Percentiles rank a stretch among this genome's conserved stretches.
Conservation (phyloP, 2,888 invertebrate species). For the Gnatocerus cornutus region DNA sequence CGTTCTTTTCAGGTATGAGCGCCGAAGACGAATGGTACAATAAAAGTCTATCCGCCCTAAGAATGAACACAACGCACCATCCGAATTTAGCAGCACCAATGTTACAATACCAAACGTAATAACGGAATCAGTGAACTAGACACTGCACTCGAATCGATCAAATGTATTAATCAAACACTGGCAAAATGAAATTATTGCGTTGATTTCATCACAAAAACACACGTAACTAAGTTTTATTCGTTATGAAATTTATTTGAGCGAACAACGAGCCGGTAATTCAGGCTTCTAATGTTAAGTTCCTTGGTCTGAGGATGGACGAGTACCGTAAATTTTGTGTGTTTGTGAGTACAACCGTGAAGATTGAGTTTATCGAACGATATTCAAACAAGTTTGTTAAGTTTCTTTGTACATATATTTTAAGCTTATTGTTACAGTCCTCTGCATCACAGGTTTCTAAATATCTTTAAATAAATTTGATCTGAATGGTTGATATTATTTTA, state of each 20-base stretch:
- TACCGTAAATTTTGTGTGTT: conserved; percentile 46
- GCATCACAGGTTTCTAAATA: conserved; percentile 12
- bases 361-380: conserved; percentile 35
- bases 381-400: conserved; percentile 24
- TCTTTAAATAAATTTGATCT: conserved; percentile 44
- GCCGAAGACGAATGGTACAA: conserved; percentile 99
- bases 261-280: conserved; percentile 52
- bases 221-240: conserved; percentile 30
- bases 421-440: conserved; percentile 30
- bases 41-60: conserved; percentile 95
- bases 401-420: conserved; percentile 36
- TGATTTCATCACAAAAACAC: conserved; percentile 43
- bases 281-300: conserved; percentile 51
- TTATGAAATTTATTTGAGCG: conserved; percentile 43
- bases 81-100: conserved; percentile 96
- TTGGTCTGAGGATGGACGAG: conserved; percentile 31
- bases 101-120: conserved; percentile 98
- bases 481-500: conserved; percentile 51
- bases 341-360: conserved; percentile 42
- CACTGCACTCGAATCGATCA: conserved; percentile 41
- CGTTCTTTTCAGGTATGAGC: conserved; percentile 84
- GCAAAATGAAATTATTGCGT: conserved; percentile 48
- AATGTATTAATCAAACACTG: conserved; percentile 44
- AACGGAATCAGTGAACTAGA: conserved; percentile 51
- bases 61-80: conserved; percentile 97